phyloP scores from a whole-genome alignment of 1,140 invertebrate genomes.

The Zaprionus lachaisei region DNA sequence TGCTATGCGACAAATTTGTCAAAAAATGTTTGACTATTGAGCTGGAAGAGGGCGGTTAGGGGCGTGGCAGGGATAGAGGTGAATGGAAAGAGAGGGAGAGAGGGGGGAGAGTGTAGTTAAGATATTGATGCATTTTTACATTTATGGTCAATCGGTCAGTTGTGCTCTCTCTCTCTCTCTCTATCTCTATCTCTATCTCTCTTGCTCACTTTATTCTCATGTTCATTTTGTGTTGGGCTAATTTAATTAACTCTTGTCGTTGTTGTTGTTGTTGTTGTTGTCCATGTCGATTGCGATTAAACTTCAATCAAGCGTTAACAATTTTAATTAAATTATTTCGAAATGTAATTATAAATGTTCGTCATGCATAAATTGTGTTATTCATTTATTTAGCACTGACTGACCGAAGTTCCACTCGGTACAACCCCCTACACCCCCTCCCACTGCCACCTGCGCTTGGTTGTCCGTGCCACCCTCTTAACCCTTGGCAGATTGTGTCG shows the following conservation, averaged over 20 bases:
- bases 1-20: constrained; percentile 58
- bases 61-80: background rate
- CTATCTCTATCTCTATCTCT: background rate
- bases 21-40: constrained; percentile 45
- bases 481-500: constrained; percentile 14
- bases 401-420: constrained; percentile 6
- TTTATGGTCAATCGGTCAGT: constrained; percentile 70
- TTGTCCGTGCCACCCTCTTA: background rate
- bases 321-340: constrained; percentile 83
- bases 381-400: constrained; percentile 73
- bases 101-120: background rate
- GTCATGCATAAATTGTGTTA: constrained; percentile 82
- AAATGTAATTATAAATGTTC: constrained; percentile 83
- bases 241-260: constrained; percentile 65
- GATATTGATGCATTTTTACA: constrained; percentile 36
- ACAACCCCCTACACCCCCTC: background rate
- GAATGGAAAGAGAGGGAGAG: too few relatives aligned
- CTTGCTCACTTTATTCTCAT: constrained; percentile 9
- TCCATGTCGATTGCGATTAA: constrained; percentile 66
- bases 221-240: constrained; percentile 61
- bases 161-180: constrained; percentile 51
- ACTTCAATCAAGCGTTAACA: constrained; percentile 82
- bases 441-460: too few relatives aligned
- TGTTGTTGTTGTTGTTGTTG: constrained; percentile 19
- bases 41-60: background rate